Evolutionary conservation across 2,113 vertebrate species (phyloP), one percentile per base, ranked within the genome.

Genomic region (Pholis gunnellus): DNA sequence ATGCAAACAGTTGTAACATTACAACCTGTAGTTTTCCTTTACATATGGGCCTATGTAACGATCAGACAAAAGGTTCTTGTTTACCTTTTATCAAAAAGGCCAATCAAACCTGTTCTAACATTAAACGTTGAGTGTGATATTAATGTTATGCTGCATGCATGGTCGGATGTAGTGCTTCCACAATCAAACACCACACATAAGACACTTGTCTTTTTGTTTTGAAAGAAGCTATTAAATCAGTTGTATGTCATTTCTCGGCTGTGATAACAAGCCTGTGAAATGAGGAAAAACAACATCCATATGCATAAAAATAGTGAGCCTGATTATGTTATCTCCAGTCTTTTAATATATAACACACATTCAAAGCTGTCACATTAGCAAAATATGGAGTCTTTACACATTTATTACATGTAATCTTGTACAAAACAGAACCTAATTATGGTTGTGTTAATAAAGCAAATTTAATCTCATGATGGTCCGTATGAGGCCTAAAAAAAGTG

Each of bases 1-100:
- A 95, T 95, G 96, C 94, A 95, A 96, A 96, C 96, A 96, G 96
- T 96, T 97, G 95, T 96, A 96, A 94, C 96, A 95, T 95, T 95
- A 88, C 91, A 93, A 93, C 91, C 96, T 95, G 96, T 94, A 96
- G 95, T 95, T 94, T 90, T 82, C 87, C 84, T 89, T 89, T 84
- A 91, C 90, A 87, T 78, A 78, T 76, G 86, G 85, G 79, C 54
- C 79, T 65, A 63, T 85, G 82, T 81, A 74, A 74, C n/a, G 22
- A 78, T 52, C 71, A 80, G 44, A 70, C 73, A 73, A 79, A 87
- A 48, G 75, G 5, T 56, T 44, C n/a, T 25, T 83, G 78, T 90
- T 88, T 65, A 83, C 76, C 77, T 83, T 61, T 79, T 60, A 83
- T 75, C 31, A 77, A 34, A 60, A 77, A 80, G 64, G 48, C 42